Conservation (phyloP, 1,140 invertebrate species). For the Scaptomyza graminum region DNA sequence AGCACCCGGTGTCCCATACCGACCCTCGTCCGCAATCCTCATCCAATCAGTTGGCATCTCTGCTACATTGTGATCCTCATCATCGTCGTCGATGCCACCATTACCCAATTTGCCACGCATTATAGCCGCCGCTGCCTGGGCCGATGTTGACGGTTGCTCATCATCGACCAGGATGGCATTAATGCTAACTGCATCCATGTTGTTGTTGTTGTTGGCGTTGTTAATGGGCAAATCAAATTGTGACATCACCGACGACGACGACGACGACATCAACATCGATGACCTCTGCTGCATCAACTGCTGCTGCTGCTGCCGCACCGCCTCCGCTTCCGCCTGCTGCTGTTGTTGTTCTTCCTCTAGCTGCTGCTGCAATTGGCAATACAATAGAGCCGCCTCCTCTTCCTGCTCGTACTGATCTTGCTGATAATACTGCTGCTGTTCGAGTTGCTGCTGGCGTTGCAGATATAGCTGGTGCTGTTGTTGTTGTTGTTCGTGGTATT, state of each 20-base stretch:
- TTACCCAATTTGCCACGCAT: conserved; percentile 44
- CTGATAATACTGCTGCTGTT: conserved; percentile 52
- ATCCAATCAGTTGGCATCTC: conserved; percentile 83
- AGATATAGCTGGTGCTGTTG: conserved; percentile 44
- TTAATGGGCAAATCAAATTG: conserved; percentile 61
- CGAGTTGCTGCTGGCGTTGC: conserved; percentile 37
- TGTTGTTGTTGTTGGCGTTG: conserved; percentile 46
- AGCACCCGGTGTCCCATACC: conserved; percentile 84
- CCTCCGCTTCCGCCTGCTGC: conserved; percentile 75
- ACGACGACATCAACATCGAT: conserved; percentile 82
- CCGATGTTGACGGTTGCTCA: conserved; percentile 77
- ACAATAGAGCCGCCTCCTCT: conserved; percentile 50
- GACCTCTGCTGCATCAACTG: conserved; percentile 80
- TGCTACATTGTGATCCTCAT: conserved; percentile 69
- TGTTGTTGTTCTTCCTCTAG: conserved; percentile 68
- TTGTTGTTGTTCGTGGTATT: conserved; percentile 67
- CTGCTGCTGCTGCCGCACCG: conserved; percentile 80
- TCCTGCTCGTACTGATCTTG: conserved; percentile 58
- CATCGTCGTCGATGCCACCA: conserved; percentile 41
- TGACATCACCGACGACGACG: conserved; percentile 75
- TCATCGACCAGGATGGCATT: conserved; percentile 77
- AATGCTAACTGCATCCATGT: conserved; percentile 72
- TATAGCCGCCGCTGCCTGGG: conserved; percentile 63
- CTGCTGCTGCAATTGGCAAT: conserved; percentile 66
- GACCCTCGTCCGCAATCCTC: conserved; percentile 83